Conservation (phyloP, 2,797 vertebrate species). For the Xenops minutus region DNA sequence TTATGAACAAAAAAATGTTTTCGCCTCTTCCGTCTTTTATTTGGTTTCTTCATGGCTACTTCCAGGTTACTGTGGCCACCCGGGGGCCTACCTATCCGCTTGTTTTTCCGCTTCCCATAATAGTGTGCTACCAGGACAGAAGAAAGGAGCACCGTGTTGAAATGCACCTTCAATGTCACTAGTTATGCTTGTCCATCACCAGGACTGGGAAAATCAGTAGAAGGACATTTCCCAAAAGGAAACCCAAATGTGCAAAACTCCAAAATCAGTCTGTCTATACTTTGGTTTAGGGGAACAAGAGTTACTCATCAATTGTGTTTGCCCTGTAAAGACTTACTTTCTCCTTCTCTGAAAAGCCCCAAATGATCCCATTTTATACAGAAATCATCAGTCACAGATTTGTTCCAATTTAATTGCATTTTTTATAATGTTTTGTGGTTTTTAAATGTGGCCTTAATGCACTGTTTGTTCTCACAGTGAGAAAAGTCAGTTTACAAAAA, state of each 20-base stretch:
- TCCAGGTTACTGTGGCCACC: conserved; percentile 93
- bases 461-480: neutral
- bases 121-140: conserved; percentile 86
- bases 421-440: neutral
- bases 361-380: neutral
- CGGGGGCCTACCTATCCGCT: conserved; percentile 90
- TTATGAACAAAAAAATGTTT: conserved; percentile 98
- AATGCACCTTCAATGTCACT: neutral
- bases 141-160: conserved; percentile 2
- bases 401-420: neutral
- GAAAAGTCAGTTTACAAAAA: neutral
- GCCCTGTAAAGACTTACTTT: neutral
- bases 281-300: neutral
- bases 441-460: neutral
- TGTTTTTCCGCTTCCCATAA: conserved; percentile 94
- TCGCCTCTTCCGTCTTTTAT: conserved; percentile 91
- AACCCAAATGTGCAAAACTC: neutral
- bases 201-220: neutral
- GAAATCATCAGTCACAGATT: neutral
- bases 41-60: conserved; percentile 90
- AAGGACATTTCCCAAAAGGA: neutral
- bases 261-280: neutral
- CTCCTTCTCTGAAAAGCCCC: neutral
- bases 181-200: neutral
- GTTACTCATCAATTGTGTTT: neutral